Percentiles rank a stretch among this genome's conserved stretches.
Evolutionary conservation across 2,888 invertebrate genomes (phyloP).

Genomic region (Maniola hyperantus): DNA sequence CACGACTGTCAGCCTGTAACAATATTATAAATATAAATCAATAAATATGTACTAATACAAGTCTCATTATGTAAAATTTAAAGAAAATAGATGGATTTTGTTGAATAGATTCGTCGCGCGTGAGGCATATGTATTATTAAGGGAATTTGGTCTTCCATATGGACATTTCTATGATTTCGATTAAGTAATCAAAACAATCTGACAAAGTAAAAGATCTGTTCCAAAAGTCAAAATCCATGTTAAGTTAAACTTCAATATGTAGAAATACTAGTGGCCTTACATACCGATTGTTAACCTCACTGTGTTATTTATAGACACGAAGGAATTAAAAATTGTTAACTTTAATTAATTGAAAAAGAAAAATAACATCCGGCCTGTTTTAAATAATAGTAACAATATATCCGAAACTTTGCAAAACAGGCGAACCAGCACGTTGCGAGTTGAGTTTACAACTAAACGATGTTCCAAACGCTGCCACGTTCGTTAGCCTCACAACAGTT

Average conservation of each 20-base stretch:
- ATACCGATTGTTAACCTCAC: neutral
- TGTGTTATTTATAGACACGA: neutral
- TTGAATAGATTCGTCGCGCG: too few species aligned
- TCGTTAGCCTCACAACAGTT: conserved; percentile 71
- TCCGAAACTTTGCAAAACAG: conserved; percentile 21
- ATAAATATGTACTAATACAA: neutral
- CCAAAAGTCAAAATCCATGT: too few species aligned
- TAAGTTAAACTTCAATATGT: neutral
- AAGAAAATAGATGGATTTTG: too few species aligned
- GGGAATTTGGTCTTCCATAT: too few species aligned
- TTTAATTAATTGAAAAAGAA: too few species aligned
- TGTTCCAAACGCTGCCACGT: conserved; percentile 52
- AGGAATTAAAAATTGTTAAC: neutral
- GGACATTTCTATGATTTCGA: too few species aligned
- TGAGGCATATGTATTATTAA: too few species aligned
- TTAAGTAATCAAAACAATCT: too few species aligned
- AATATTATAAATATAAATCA: conserved; percentile 41
- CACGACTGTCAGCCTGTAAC: conserved; percentile 72
- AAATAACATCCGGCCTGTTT: neutral
- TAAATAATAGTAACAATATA: neutral
- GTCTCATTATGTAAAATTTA: neutral
- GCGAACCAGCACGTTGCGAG: conserved; percentile 37
- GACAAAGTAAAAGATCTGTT: too few species aligned
- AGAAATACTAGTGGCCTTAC: neutral
- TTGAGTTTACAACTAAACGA: conserved; percentile 41